These are phyloP conservation scores for Protobothrops mucrosquamatus DNA, from an alignment of 2,113 vertebrate species.

Conservation along the genomic window DNA sequence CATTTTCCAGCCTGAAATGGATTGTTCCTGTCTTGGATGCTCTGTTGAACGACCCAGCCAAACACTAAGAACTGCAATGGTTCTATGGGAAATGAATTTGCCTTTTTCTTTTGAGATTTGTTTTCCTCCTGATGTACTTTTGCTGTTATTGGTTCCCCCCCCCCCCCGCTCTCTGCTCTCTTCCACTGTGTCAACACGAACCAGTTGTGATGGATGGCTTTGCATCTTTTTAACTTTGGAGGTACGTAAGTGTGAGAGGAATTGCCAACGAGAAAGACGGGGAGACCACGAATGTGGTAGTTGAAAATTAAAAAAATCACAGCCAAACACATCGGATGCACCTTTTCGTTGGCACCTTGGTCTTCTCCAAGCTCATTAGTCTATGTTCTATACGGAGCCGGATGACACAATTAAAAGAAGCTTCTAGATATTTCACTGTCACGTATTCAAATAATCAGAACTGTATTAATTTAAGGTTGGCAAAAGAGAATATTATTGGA, in stretches of 20 bases:
- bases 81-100: constrained; percentile 15
- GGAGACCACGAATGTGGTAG: neutral
- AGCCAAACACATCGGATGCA: neutral
- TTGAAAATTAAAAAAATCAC: neutral
- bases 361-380: too few species aligned
- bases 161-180: neutral
- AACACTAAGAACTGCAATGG: fast-evolving
- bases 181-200: fast-evolving
- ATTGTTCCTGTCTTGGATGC: neutral
- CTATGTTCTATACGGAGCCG: too few species aligned
- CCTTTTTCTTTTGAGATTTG: fast-evolving
- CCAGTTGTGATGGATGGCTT: neutral
- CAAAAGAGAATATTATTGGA: too few species aligned
- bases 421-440: too few species aligned
- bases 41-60: neutral
- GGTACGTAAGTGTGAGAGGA: too few species aligned
- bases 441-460: too few species aligned
- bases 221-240: neutral
- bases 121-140: neutral
- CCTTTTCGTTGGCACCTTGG: too few species aligned
- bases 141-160: neutral
- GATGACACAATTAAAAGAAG: too few species aligned
- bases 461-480: too few species aligned
- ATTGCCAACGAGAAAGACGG: too few species aligned
- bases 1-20: neutral